These are phyloP conservation scores for Agriotes lineatus DNA, from an alignment of 2,888 invertebrate species.

Conservation along the genomic window DNA sequence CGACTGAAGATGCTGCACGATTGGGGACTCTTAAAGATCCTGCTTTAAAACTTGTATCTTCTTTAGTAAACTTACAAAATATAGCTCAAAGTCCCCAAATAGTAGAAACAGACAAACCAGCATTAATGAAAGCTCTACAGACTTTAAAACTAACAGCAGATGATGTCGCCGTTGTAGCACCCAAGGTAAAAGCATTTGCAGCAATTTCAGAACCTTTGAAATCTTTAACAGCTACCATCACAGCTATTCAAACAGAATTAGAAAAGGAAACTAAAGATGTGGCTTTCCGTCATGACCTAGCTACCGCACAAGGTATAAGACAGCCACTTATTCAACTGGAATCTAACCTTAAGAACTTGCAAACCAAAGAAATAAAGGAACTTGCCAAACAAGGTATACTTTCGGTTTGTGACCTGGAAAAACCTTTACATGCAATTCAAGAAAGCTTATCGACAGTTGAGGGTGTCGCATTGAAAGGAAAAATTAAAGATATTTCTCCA, in stretches of 20 bases:
- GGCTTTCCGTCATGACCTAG: too few species aligned
- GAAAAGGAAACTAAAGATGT: neutral
- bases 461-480: too few species aligned
- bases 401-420: slow-evolving; percentile 39
- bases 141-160: neutral
- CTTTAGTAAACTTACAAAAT: neutral
- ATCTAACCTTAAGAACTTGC: slow-evolving; percentile 17
- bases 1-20: slow-evolving; percentile 21
- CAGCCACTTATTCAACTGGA: slow-evolving; percentile 14
- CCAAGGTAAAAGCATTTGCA: neutral
- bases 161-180: neutral
- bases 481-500: too few species aligned
- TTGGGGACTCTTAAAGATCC: slow-evolving; percentile 49
- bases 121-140: neutral
- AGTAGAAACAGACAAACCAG: neutral
- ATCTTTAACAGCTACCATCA: neutral
- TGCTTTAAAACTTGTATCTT: neutral
- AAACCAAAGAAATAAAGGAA: slow-evolving; percentile 3
- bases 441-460: neutral
- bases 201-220: neutral
- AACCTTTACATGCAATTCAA: slow-evolving; percentile 20
- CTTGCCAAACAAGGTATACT: slow-evolving; percentile 40
- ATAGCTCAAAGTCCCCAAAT: neutral
- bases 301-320: slow-evolving; percentile 23
- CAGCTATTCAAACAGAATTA: neutral